Evolutionary conservation across 2,113 vertebrate genomes (phyloP), one percentile per base, ranked within the genome.

Genomic region (Zosterops borbonicus): DNA sequence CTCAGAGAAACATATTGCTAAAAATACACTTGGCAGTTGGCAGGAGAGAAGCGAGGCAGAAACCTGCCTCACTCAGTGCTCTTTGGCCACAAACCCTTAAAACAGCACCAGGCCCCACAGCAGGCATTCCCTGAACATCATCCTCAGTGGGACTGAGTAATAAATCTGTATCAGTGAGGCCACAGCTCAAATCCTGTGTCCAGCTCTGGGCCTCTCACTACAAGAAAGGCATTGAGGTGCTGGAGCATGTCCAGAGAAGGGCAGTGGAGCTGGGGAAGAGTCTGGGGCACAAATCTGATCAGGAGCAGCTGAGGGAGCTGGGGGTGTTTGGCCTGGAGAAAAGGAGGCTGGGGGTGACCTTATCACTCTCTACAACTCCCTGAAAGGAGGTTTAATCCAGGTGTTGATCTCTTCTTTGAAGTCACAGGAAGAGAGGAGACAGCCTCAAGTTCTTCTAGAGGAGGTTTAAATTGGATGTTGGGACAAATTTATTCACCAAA

Each of bases 11-110:
- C 29, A 25, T 5, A 17, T 4, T 74, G 83, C 90, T 92, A 93
- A 96, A 97, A 92, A 88, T 83, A 59, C 18, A 33, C 42, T 77
- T 74, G 86, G 70, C 49, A 87, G 28, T 11, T 62, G 82, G 55
- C 91, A 91, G 46, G 63, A 85, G 46, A 63, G 47, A 39, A 83
- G 15, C 0, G 2, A 94, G 44, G 25, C 12, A 78, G 64, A 84
- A 91, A 46, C 12, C 27, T 64, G 42, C 52, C 29, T 82, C 53
- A n/a, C 39, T 79, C 22, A 21, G 74, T 0, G 0, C 39, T 70
- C 65, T 78, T 69, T 27, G 81, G 52, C 23, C 69, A 62, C 47
- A 4, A 3, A 29, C 4, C 33, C 69, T 71, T 11, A 20, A 35
- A 81, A 60, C 27, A 83, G 63, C 74, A 76, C 62, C 52, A 85